phyloP scores from a whole-genome alignment of 2,113 vertebrate species.

The Chaetodon auriga region DNA sequence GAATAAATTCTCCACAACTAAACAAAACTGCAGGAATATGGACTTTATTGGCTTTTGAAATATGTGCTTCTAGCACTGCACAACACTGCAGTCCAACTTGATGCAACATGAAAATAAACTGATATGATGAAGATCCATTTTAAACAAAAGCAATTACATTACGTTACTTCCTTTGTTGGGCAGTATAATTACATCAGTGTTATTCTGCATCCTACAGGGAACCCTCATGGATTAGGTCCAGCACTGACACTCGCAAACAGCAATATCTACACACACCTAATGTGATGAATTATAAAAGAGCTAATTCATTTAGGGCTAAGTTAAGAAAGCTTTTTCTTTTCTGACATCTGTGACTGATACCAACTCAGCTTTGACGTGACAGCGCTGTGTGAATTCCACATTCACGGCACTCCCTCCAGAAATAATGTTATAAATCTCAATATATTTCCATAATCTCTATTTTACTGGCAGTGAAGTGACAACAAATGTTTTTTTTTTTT shows the following conservation, averaged over 20 bases:
- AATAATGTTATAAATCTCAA: constrained; percentile 56
- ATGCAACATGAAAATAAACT: constrained; percentile 7
- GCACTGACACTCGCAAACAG: constrained; percentile 6
- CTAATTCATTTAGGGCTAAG: constrained; percentile 16
- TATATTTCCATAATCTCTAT: constrained; percentile 57
- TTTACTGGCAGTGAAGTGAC: constrained; percentile 35
- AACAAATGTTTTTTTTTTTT: constrained; percentile 2
- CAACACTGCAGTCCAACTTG: neutral
- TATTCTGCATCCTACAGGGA: constrained; percentile 20
- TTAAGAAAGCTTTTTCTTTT: constrained; percentile 32
- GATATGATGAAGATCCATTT: constrained; percentile 16
- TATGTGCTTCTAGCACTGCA: neutral
- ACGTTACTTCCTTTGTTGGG: constrained; percentile 5
- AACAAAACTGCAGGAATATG: neutral
- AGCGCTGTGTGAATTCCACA: constrained; percentile 39
- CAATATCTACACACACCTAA: constrained; percentile 3
- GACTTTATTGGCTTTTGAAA: neutral
- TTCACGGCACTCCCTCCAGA: constrained; percentile 33
- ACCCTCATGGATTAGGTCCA: neutral
- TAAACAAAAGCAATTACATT: neutral
- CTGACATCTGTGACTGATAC: constrained; percentile 41
- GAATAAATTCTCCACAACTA: neutral
- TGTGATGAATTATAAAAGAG: constrained; percentile 25
- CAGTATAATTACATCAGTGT: constrained; percentile 17
- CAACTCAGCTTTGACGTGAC: constrained; percentile 13